Percentiles rank a stretch among this genome's conserved stretches.
Conservation (phyloP, 2,113 vertebrate species). For the Emydocephalus ijimae region DNA sequence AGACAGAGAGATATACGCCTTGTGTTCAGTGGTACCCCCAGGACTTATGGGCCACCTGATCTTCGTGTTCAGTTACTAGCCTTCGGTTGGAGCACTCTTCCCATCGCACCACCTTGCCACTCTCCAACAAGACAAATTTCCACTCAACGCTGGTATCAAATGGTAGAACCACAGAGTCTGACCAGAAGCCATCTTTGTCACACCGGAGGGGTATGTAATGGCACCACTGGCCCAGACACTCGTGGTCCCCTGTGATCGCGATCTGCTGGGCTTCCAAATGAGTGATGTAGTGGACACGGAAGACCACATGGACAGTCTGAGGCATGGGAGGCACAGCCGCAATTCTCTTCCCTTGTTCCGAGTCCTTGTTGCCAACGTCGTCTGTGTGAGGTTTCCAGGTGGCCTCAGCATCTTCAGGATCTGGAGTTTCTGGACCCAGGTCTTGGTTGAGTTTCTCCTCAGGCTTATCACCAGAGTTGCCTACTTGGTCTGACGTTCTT, state of each 20-base stretch:
- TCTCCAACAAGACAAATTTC: slow-evolving; percentile 91
- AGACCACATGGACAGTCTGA: slow-evolving; percentile 75
- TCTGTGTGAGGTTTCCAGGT: slow-evolving; percentile 11
- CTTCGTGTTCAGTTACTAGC: slow-evolving; percentile 76
- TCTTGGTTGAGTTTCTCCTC: slow-evolving; percentile 19
- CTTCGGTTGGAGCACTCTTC: slow-evolving; percentile 87
- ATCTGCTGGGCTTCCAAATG: slow-evolving; percentile 68
- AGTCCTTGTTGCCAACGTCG: slow-evolving; percentile 40
- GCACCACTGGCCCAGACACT: slow-evolving; percentile 84
- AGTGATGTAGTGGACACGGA: slow-evolving; percentile 86
- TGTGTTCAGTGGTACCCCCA: slow-evolving; percentile 77
- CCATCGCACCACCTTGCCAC: slow-evolving; percentile 83
- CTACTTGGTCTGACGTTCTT: slow-evolving; percentile 25
- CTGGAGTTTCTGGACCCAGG: slow-evolving; percentile 1
- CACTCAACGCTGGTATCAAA: slow-evolving; percentile 79
- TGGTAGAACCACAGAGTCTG: slow-evolving; percentile 73
- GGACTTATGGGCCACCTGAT: slow-evolving; percentile 73
- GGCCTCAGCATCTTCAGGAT: slow-evolving; percentile 51
- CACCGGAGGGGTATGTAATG: slow-evolving; percentile 74
- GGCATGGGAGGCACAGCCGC: slow-evolving; percentile 71
- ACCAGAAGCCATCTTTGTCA: slow-evolving; percentile 81
- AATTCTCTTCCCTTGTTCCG: slow-evolving; percentile 59
- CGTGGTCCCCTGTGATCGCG: slow-evolving; percentile 82
- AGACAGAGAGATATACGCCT: background rate
- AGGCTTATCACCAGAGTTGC: background rate